Conservation (phyloP, 2,888 invertebrate species). For the Sympetrum striolatum region DNA sequence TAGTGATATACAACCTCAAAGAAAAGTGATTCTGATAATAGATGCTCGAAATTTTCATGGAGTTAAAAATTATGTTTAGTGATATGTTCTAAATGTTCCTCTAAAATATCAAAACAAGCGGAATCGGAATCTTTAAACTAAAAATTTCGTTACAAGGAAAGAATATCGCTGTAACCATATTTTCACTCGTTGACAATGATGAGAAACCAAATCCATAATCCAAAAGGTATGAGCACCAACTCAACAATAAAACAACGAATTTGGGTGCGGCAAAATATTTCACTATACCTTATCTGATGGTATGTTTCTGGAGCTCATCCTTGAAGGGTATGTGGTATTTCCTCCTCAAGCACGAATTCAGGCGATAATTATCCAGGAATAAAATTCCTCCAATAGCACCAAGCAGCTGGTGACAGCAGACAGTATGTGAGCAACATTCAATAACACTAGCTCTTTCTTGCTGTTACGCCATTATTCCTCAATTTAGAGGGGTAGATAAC, state of each 20-base stretch:
- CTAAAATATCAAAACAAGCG: neutral
- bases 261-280: constrained; percentile 19
- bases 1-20: neutral
- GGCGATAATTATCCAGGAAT: constrained; percentile 48
- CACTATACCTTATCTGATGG: constrained; percentile 28
- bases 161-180: too few relatives aligned
- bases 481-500: neutral
- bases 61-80: neutral
- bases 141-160: too few relatives aligned
- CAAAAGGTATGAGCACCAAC: too few relatives aligned
- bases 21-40: neutral
- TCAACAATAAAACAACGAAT: neutral
- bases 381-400: constrained; percentile 48
- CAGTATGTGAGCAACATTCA: constrained; percentile 49
- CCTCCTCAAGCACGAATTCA: constrained; percentile 21
- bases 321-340: neutral
- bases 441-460: constrained; percentile 48
- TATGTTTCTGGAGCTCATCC: constrained; percentile 39
- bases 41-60: neutral
- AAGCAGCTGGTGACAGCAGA: constrained; percentile 50
- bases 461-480: constrained; percentile 49
- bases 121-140: too few relatives aligned
- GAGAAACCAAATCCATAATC: neutral
- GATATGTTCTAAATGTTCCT: neutral
- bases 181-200: neutral